Evolutionary conservation across 2,797 vertebrate species (phyloP), one percentile per base, ranked within the genome.

Genomic region (Sternarchorhynchus goeldii): DNA sequence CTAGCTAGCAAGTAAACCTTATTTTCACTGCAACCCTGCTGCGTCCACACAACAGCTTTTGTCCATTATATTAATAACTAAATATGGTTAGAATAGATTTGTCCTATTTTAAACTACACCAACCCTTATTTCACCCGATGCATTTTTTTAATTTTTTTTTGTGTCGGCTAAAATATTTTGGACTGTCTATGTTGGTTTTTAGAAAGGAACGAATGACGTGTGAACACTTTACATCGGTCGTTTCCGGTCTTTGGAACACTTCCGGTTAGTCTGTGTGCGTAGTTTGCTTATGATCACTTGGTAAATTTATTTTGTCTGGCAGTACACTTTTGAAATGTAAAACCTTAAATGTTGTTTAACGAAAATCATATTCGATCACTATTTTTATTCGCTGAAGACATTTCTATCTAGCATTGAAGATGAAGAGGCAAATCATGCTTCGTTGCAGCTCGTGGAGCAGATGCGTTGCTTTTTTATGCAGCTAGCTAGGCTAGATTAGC

Each of bases 191-290:
- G 73, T 87, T 88, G 84, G 80, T 90, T 90, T 92, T 86, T 87
- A 58, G 87, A 88, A 88, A 89, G 91, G 89, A 92, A 87, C 89
- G 88, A 91, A 90, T 94, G 93, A 94, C 93, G 93, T 93, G 91
- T 91, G 91, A 91, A 88, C 92, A 85, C 90, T 90, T 85, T 91
- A 92, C 91, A 88, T 90, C 83, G 89, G 92, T 91, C 90, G 91
- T 92, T 94, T 93, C 93, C 93, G 93, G 92, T 87, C 91, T 86
- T 83, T 78, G 87, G 86, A 90, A 91, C 87, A 87, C 92, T 94
- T 94, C 93, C 93, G 93, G 92, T 90, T 92, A 88, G 87, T 85
- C 5, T 20, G 45, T 63, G 65, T 86, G 86, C 83, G 87, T 85
- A 87, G 87, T 87, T 87, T 83, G 62, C 71, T 80, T 50, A 21